phyloP scores from a whole-genome alignment of 2,113 vertebrate species.

The Coracopsis vasa region DNA sequence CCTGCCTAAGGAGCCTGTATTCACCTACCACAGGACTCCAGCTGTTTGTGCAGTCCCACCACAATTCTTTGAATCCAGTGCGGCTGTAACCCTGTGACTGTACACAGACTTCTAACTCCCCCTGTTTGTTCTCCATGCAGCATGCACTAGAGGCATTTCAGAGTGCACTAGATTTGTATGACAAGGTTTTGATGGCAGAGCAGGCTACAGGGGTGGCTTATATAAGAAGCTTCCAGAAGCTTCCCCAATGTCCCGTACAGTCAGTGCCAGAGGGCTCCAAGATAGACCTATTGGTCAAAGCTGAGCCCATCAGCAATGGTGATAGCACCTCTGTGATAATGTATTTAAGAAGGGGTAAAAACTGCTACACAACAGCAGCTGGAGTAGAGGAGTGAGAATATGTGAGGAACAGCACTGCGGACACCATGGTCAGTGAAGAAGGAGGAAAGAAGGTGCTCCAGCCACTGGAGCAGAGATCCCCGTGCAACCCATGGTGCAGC shows the following conservation, averaged over 20 bases:
- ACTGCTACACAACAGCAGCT: not conserved
- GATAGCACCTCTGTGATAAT: not conserved
- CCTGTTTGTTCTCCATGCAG: not conserved
- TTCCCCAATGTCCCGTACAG: not conserved
- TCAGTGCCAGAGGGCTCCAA: not conserved
- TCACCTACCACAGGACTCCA: not conserved
- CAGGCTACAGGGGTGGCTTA: accelerated
- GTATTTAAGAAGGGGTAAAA: not conserved
- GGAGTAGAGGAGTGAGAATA: not conserved
- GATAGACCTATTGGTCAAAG: not conserved
- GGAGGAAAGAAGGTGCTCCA: not conserved
- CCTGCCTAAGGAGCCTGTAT: not conserved
- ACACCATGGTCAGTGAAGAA: not conserved
- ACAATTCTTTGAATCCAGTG: not conserved
- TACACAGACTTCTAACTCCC: not conserved
- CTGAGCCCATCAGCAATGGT: not conserved
- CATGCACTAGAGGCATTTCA: not conserved
- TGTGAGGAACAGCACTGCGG: not conserved
- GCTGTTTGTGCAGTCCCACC: not conserved
- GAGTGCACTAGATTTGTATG: not conserved
- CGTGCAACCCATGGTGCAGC: not conserved
- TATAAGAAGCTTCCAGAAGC: not conserved
- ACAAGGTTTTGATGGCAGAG: not conserved
- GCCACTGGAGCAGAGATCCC: not conserved
- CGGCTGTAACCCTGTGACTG: not conserved